Evolutionary conservation across 2,797 vertebrate species (phyloP), one percentile per base, ranked within the genome.

Genomic region (Labroides dimidiatus): DNA sequence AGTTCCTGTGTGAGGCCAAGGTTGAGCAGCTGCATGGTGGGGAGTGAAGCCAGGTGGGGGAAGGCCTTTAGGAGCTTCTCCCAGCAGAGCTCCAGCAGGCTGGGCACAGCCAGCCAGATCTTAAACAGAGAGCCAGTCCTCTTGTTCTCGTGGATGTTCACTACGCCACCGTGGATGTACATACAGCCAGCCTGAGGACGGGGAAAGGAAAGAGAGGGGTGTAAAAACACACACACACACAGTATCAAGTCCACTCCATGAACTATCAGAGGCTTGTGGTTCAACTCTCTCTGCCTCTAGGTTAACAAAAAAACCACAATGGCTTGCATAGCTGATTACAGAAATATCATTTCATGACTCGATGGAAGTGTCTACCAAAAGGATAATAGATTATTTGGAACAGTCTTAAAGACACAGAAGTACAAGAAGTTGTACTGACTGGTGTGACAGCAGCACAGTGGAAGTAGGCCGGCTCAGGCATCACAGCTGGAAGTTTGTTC

Each of bases 401-500:
- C n/a, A n/a, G n/a, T n/a, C n/a, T n/a, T n/a, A n/a, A n/a, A n/a
- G n/a, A n/a, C n/a, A n/a, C n/a, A n/a, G n/a, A n/a, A n/a, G n/a
- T n/a, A n/a, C n/a, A n/a, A n/a, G n/a, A n/a, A n/a, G n/a, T 50
- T 41, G 19, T 64, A 93, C 96, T 95, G 53, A 99, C 98, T 8
- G 98, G 98, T 10, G 98, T 99, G 58, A 99, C 96, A 33, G 98
- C 97, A 76, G 98, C 98, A 67, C 98, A 99, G 93, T 99, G 97
- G 87, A 99, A 99, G 88, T 99, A 99, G 10, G 96, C 97, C 0
- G 98, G 98, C 83, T 99, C 97, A 0, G 98, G 98, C 98, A 99
- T 99, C 54, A 92, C 68, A 1, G 96, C 98, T 5, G 96, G 97
- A 4, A 99, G 95, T 86, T 94, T 98, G 23, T 94, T 93, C 98